Evolutionary conservation across 2,888 invertebrate genomes (phyloP).

Genomic region (Tipula confusa): DNA sequence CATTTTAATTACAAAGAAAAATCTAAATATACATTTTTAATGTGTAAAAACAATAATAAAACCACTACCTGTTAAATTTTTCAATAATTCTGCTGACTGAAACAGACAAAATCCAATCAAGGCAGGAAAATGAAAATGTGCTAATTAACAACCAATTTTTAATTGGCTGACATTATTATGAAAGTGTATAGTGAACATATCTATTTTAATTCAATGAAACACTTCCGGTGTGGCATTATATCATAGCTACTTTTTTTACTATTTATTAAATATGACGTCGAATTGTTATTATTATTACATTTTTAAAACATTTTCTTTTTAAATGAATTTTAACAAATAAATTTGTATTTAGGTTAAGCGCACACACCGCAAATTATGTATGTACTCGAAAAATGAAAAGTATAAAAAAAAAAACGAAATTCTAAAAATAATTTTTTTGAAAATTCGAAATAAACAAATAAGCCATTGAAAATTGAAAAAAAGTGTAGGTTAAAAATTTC

Average conservation of each 20-base stretch:
- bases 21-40: too few species aligned
- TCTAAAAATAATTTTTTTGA: not conserved
- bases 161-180: not conserved
- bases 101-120: not conserved
- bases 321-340: not conserved
- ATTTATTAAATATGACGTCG: not conserved
- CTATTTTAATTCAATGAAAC: not conserved
- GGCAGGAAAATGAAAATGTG: not conserved
- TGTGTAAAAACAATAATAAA: not conserved
- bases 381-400: not conserved
- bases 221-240: not conserved
- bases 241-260: not conserved
- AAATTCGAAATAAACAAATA: conserved; percentile 26
- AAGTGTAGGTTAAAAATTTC: conserved; percentile 3
- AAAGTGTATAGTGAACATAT: not conserved
- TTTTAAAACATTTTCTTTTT: not conserved
- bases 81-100: not conserved
- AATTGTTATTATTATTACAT: not conserved
- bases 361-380: not conserved
- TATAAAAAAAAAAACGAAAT: not conserved
- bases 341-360: not conserved
- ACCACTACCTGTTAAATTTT: not conserved
- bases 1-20: too few species aligned
- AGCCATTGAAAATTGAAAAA: not conserved
- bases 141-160: not conserved